Evolutionary conservation across 2,113 vertebrate genomes (phyloP), one percentile per base, ranked within the genome.

Genomic region (Platichthys stellatus): DNA sequence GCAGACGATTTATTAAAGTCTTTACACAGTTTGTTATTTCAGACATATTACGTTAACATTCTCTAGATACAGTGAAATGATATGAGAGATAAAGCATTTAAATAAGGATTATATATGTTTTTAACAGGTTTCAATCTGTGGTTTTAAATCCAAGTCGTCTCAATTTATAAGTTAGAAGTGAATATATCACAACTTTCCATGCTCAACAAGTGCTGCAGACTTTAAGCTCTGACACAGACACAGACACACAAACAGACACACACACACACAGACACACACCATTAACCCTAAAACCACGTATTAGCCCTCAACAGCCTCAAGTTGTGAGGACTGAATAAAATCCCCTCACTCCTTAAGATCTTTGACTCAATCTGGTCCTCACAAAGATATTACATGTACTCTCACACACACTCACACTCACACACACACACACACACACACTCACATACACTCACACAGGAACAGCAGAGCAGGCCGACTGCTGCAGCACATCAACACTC

Each of bases 1-100:
- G 24, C 23, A 67, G 28, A 70, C 67, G 64, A 73, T 93, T 91
- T 91, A 92, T 92, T 92, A 69, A 69, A 85, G 85, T 78, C 56
- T 82, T 81, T 87, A 87, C 51, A 89, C 68, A 74, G 63, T 69
- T 23, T 71, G n/a, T 82, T 80, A 78, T 67, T 69, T 76, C 78
- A 86, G 69, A 67, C 68, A 85, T 65, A 45, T 74, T 72, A 85
- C 79, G 69, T 79, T 45, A 26, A 81, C 72, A 90, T 76, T 61
- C 45, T 78, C 12, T 56, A 70, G 57, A 81, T 88, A 84, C 73
- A 73, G 13, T 83, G 38, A 87, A 73, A 86, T 74, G 20, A 86
- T 84, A 72, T 64, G 78, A 74, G 21, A 20, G 38, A 61, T 66
- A 54, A 72, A 82, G 62, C 59, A 67, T 80, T 86, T 76, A 86